A percentile compares a stretch with the other conserved stretches of the same genome.
phyloP scores from a whole-genome alignment of 2,113 vertebrate species.

The Plecotus auritus region DNA sequence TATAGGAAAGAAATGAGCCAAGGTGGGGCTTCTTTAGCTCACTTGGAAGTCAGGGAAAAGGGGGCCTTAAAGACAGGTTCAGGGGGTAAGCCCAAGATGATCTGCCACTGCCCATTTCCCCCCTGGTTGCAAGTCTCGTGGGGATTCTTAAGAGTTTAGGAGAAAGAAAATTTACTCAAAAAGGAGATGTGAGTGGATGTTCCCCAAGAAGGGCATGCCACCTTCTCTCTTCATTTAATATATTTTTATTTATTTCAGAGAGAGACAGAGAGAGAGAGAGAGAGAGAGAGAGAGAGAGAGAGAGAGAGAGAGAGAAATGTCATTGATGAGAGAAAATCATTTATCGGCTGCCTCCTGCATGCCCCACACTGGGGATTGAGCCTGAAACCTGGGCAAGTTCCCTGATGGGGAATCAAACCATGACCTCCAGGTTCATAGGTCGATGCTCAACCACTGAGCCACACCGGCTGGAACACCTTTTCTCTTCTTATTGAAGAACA shows the following conservation, averaged over 20 bases:
- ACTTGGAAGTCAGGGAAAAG: neutral
- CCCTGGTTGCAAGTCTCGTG: neutral
- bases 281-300: no score
- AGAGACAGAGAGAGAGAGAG: no score
- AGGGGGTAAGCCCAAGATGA: neutral
- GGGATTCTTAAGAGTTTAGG: neutral
- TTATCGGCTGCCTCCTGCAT: no score
- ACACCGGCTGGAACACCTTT: neutral
- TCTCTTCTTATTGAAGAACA: neutral
- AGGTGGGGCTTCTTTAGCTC: neutral
- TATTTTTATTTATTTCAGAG: no score
- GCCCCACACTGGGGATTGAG: no score
- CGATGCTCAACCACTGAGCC: no score
- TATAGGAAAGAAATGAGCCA: neutral
- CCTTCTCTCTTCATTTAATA: neutral
- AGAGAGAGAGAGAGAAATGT: no score
- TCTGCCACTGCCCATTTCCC: neutral
- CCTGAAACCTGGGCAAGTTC: no score
- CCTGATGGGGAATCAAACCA: no score
- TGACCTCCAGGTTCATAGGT: no score
- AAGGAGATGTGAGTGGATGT: neutral
- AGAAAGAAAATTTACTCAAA: neutral
- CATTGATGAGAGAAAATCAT: no score
- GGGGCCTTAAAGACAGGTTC: neutral
- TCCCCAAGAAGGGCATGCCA: neutral